phyloP scores from a whole-genome alignment of 2,888 invertebrate species.

The Tenodera sinensis region DNA sequence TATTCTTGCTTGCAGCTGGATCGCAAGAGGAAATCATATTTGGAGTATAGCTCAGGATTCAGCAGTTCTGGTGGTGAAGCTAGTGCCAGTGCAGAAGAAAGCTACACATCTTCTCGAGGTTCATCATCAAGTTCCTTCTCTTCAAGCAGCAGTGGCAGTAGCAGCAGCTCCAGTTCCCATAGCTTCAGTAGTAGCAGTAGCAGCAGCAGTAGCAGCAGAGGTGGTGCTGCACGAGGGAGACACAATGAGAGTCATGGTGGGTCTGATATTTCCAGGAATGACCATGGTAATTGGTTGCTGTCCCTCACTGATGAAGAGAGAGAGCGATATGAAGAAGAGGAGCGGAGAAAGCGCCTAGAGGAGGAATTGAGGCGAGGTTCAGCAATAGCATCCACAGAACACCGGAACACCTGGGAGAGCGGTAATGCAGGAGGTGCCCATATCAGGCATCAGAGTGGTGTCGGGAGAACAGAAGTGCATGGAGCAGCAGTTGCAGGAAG shows the following conservation, averaged over 20 bases:
- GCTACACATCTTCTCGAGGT: neutral
- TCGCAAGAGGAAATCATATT: conserved; percentile 4
- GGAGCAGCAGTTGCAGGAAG: neutral
- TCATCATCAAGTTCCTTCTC: conserved; percentile 10
- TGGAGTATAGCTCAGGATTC: neutral
- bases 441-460: neutral
- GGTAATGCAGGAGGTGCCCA: neutral
- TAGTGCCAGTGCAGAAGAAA: neutral
- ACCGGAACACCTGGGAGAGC: neutral
- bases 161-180: conserved; percentile 4
- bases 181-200: conserved; percentile 26
- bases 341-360: conserved; percentile 4
- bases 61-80: neutral
- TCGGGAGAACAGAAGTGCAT: neutral
- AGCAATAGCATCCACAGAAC: neutral
- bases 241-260: neutral
- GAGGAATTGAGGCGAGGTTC: neutral
- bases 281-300: conserved; percentile 19
- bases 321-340: conserved; percentile 29
- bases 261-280: conserved; percentile 42
- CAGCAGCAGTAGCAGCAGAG: conserved; percentile 12
- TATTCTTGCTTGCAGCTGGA: neutral
- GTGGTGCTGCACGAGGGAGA: neutral
- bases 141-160: neutral
- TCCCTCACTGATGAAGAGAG: conserved; percentile 34